These are phyloP conservation scores for Bucco capensis DNA, from an alignment of 2,113 vertebrate genomes.

Conservation along the genomic window DNA sequence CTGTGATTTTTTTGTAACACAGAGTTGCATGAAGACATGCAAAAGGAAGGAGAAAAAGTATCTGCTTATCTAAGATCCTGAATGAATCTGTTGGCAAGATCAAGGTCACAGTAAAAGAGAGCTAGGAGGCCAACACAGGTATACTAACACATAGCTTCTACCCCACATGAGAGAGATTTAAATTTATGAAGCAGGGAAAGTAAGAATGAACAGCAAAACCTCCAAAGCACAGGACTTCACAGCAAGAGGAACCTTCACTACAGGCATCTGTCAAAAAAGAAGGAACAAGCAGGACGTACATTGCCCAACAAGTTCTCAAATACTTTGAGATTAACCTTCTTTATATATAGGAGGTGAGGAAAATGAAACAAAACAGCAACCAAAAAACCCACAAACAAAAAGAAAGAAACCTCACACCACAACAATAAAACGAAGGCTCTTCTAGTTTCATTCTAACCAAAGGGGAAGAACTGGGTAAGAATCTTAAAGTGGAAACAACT, in stretches of 20 bases:
- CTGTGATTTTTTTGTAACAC: rapidly evolving
- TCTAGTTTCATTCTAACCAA: background rate
- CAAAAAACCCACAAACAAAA: rapidly evolving
- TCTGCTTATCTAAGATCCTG: background rate
- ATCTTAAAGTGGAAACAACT: background rate
- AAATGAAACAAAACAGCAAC: background rate
- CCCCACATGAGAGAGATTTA: background rate
- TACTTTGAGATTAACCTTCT: background rate
- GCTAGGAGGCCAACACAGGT: background rate
- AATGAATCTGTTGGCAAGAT: background rate
- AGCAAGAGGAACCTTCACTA: background rate
- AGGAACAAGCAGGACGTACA: background rate
- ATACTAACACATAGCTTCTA: background rate
- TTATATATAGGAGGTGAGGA: background rate
- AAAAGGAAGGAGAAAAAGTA: background rate
- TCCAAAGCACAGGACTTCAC: background rate
- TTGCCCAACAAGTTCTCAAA: background rate
- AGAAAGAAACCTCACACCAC: background rate
- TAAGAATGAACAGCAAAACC: background rate
- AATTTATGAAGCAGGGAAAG: background rate
- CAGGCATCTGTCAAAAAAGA: background rate
- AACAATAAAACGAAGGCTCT: background rate
- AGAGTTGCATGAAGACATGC: rapidly evolving
- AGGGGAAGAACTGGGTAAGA: background rate
- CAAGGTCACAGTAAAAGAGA: background rate